Evolutionary conservation across 2,113 vertebrate species (phyloP).

Genomic region (Pterocles burchelli): DNA sequence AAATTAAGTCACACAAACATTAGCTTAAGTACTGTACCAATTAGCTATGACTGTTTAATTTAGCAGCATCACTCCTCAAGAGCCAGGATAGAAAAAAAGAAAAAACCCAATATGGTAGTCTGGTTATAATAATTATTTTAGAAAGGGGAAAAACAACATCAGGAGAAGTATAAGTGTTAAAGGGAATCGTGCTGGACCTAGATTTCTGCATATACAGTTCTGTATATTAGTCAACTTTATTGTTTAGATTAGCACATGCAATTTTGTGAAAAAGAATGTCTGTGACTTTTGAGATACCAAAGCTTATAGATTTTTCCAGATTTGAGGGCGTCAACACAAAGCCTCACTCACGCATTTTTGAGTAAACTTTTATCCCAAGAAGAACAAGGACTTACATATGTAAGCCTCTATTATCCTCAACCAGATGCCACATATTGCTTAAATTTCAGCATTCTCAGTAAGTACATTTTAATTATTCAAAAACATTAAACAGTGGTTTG

Average conservation of each 20-base stretch:
- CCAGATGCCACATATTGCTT: not conserved
- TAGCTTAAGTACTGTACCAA: not conserved
- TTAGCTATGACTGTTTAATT: not conserved
- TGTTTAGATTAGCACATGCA: not conserved
- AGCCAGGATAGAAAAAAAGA: not conserved
- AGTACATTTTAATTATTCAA: not conserved
- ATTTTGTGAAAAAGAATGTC: not conserved
- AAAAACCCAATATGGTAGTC: not conserved
- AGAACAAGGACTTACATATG: not conserved
- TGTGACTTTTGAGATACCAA: not conserved
- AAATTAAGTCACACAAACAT: not conserved
- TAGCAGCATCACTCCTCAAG: not conserved
- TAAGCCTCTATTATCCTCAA: not conserved
- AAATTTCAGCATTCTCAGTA: not conserved
- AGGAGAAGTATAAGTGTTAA: not conserved
- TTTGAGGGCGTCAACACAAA: not conserved
- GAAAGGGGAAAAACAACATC: not conserved
- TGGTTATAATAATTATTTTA: not conserved
- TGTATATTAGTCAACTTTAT: not conserved
- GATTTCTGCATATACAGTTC: not conserved
- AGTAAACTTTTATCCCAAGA: not conserved
- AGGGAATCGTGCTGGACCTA: not conserved
- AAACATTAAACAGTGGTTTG: not conserved
- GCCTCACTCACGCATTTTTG: not conserved
- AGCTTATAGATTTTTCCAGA: not conserved